Evolutionary conservation across 2,113 vertebrate genomes (phyloP).

Genomic region (Pyrgilauda ruficollis): DNA sequence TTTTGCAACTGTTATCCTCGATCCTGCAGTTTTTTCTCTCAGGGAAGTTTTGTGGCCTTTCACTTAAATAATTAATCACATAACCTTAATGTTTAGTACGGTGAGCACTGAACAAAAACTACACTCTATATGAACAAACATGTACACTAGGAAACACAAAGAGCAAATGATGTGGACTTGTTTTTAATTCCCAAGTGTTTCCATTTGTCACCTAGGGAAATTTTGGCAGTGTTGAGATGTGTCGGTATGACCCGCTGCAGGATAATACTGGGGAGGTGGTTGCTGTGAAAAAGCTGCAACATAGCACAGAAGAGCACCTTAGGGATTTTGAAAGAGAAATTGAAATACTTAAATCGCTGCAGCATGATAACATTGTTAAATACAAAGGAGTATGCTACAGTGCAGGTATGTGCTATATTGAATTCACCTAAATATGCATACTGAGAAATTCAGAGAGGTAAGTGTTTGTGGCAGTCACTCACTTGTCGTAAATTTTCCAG

Average conservation of each 20-base stretch:
- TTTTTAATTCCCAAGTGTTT: neutral
- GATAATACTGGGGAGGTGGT: conserved; percentile 97
- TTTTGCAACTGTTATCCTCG: neutral
- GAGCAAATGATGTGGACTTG: neutral
- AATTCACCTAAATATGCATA: neutral
- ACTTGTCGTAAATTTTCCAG: neutral
- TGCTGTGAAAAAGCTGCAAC: conserved; percentile 96
- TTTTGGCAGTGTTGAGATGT: conserved; percentile 98
- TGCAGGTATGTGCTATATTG: conserved; percentile 78
- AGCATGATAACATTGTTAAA: conserved; percentile 97
- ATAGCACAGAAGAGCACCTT: conserved; percentile 92
- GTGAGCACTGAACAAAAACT: neutral
- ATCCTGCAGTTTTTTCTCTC: neutral
- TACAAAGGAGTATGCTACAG: conserved; percentile 99
- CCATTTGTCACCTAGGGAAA: conserved; percentile 81
- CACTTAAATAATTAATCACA: neutral
- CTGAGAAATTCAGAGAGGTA: neutral
- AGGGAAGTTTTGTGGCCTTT: neutral
- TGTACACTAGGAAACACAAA: neutral
- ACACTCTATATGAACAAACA: neutral
- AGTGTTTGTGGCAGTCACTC: neutral
- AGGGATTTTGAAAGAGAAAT: conserved; percentile 97
- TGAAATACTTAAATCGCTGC: conserved; percentile 95
- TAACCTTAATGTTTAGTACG: neutral
- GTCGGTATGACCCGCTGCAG: conserved; percentile 93